phyloP scores from a whole-genome alignment of 2,113 vertebrate genomes.

The Thamnophis sirtalis region DNA sequence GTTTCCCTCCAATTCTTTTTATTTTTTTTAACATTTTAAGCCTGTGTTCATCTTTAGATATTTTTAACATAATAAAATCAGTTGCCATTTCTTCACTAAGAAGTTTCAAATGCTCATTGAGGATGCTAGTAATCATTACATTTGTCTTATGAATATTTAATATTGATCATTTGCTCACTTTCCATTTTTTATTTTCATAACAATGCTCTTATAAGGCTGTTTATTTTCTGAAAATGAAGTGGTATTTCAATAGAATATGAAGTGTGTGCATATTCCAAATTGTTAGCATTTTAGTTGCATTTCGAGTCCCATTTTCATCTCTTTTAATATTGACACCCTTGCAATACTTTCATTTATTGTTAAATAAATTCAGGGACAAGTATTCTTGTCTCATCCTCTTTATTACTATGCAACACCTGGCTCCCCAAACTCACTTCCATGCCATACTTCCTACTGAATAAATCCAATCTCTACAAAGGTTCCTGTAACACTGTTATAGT shows the following conservation, averaged over 20 bases:
- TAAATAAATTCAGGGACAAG: not conserved
- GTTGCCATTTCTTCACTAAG: not conserved
- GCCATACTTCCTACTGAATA: not conserved
- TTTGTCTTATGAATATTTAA: not conserved
- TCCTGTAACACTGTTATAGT: not conserved
- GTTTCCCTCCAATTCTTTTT: not conserved
- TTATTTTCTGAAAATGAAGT: not conserved
- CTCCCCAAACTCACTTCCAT: not conserved
- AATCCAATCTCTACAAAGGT: not conserved
- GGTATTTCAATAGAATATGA: not conserved
- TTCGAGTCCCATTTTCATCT: not conserved
- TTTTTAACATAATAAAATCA: not conserved
- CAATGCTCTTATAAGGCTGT: not conserved
- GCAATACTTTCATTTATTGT: not conserved
- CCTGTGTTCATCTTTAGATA: not conserved
- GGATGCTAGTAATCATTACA: not conserved
- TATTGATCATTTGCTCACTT: not conserved
- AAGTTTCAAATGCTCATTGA: not conserved
- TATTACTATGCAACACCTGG: not conserved
- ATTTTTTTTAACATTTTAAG: not conserved
- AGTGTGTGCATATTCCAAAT: not conserved
- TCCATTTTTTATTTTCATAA: not conserved
- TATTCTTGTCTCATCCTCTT: not conserved
- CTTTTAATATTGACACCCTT: not conserved
- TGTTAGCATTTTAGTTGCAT: not conserved